Evolutionary conservation across 1,140 invertebrate species (phyloP).

Genomic region (Drosophila ogumai): DNA sequence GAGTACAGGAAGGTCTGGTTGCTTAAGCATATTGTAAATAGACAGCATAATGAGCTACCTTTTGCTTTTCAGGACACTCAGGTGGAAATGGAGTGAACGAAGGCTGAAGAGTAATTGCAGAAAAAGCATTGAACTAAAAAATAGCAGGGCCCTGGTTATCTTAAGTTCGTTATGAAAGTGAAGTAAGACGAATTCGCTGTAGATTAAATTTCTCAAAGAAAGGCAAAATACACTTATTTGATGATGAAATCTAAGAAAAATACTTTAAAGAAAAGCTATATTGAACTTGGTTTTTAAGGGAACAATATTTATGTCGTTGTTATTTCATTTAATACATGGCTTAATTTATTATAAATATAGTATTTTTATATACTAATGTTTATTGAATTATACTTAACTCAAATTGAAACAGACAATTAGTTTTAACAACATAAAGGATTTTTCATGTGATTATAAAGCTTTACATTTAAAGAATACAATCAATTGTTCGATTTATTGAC

Average conservation of each 20-base stretch:
- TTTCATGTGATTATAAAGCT: too few relatives aligned
- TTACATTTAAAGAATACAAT: too few relatives aligned
- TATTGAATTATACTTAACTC: too few relatives aligned
- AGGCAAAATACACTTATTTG: not conserved
- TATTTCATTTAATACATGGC: too few relatives aligned
- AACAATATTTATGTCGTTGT: too few relatives aligned
- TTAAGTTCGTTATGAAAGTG: slow-evolving; percentile 18
- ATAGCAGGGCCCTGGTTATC: slow-evolving; percentile 17
- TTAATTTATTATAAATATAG: too few relatives aligned
- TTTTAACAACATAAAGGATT: too few relatives aligned
- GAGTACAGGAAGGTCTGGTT: slow-evolving; percentile 38
- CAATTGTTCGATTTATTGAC: too few relatives aligned
- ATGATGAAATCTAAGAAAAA: not conserved
- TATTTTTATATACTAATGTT: too few relatives aligned
- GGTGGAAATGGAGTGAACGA: slow-evolving; percentile 66
- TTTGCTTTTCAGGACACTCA: slow-evolving; percentile 72
- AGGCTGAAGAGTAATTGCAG: slow-evolving; percentile 30
- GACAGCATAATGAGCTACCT: slow-evolving; percentile 79
- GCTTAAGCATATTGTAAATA: slow-evolving; percentile 82
- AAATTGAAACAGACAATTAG: too few relatives aligned
- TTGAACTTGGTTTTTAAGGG: too few relatives aligned
- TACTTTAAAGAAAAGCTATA: too few relatives aligned
- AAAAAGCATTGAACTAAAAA: slow-evolving; percentile 48
- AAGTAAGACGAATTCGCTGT: not conserved
- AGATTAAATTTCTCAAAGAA: not conserved